phyloP scores from a whole-genome alignment of 2,113 vertebrate species.

The Mohoua ochrocephala region DNA sequence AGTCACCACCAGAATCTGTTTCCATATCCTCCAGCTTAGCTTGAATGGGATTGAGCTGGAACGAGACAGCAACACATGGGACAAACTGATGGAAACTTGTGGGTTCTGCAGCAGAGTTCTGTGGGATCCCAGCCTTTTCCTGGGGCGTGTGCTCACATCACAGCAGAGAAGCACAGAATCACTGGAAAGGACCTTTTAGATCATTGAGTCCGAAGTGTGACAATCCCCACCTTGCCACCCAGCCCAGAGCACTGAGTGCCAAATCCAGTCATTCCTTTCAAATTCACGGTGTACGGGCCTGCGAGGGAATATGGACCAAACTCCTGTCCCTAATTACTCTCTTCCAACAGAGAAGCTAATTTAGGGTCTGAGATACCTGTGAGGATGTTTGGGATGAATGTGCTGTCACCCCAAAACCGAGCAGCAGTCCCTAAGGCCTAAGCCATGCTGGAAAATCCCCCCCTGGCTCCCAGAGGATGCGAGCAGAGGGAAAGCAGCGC shows the following conservation, averaged over 20 bases:
- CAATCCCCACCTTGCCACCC: not conserved
- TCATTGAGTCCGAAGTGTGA: accelerated
- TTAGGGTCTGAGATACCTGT: not conserved
- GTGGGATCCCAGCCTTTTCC: not conserved
- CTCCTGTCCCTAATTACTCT: too few species aligned
- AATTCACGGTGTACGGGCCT: accelerated
- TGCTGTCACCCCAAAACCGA: not conserved
- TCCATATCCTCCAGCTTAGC: constrained; percentile 6
- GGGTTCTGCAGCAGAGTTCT: not conserved
- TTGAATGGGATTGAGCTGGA: constrained; percentile 16
- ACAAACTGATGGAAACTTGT: not conserved
- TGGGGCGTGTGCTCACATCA: not conserved
- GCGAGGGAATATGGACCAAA: not conserved
- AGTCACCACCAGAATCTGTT: not conserved
- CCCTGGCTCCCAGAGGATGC: not conserved
- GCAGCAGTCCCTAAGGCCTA: not conserved
- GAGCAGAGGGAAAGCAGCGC: not conserved
- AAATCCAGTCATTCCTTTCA: not conserved
- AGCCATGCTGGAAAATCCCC: not conserved
- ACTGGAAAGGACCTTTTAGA: accelerated
- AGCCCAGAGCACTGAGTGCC: not conserved
- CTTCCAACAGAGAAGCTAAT: not conserved
- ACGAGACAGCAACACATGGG: constrained; percentile 18
- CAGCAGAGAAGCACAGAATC: not conserved
- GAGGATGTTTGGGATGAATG: not conserved